Evolutionary conservation across 2,888 invertebrate genomes (phyloP), one percentile per base, ranked within the genome.

Genomic region (Brachyptera risi): DNA sequence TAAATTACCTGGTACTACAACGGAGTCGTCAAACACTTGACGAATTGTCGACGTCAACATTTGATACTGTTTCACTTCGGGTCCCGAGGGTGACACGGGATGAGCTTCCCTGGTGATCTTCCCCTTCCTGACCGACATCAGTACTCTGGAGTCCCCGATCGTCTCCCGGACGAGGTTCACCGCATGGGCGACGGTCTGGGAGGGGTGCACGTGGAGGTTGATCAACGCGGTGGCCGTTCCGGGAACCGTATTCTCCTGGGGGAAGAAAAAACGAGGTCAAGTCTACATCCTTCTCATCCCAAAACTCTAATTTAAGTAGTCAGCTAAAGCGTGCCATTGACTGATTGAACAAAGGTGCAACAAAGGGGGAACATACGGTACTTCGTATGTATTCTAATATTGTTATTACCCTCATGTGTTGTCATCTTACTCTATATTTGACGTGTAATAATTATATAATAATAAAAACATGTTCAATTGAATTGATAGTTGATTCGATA

Each of bases 121-220:
- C 0, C 62, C 56, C 40, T 67, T 69, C 13, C 70, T 61, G 3
- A 73, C 65, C 40, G 67, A 69, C 2, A 76, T 70, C 60, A 68
- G 60, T 7, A 68, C 73, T 31, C 75, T 65, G 7, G 73, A 71
- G 63, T 74, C 73, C 60, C 67, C 66, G 44, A 74, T 70, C 3
- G 70, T 63, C 3, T 65, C 61, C 17, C 62, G 58, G 49, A 73
- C 72, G 67, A 68, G 68, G 31, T 69, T 67, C 5, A 73, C 35
- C 5, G 69, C 79, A 67, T 78, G 73, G 60, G 73, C 67, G 1
- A 77, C 68, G 19, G 74, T 72, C 67, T 78, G 74, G 9, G 74
- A 70, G 5, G 78, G 77, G 68, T 79, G 78, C 26, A 79, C 71
- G 37, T 78, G 70, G 61, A 79, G 78, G 67, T 79, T 79, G 17